Percentiles rank a stretch among this genome's conserved stretches.
Conservation (phyloP, 2,888 invertebrate species). For the Athripsodes cinereus region DNA sequence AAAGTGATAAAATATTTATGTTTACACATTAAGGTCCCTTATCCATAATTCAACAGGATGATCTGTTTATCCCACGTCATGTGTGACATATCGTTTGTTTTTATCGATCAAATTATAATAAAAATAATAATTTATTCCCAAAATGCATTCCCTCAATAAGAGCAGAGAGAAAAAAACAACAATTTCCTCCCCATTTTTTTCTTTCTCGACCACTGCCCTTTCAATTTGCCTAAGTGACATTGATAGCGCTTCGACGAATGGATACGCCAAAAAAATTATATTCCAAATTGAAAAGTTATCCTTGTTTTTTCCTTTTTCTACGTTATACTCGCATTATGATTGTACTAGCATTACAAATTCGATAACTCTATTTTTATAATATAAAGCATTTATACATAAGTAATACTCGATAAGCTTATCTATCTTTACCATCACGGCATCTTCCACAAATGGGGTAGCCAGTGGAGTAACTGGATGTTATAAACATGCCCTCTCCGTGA, state of each 20-base stretch:
- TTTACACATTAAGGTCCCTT: too few species aligned
- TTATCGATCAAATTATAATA: background rate
- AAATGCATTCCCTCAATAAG: background rate
- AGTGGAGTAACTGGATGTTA: too few species aligned
- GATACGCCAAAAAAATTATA: slow-evolving; percentile 32
- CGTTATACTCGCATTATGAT: too few species aligned
- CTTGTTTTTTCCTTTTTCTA: slow-evolving; percentile 7
- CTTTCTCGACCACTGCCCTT: slow-evolving; percentile 29
- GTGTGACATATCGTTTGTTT: background rate
- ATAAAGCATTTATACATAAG: too few species aligned
- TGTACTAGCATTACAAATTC: too few species aligned
- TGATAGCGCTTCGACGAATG: slow-evolving; percentile 49
- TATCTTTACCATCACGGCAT: too few species aligned
- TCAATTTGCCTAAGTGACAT: slow-evolving; percentile 53
- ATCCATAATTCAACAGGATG: background rate
- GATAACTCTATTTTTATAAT: too few species aligned
- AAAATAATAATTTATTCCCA: background rate
- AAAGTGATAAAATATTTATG: too few species aligned
- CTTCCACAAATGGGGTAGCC: too few species aligned
- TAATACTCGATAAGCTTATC: too few species aligned
- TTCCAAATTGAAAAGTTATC: slow-evolving; percentile 21
- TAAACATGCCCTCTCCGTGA: too few species aligned
- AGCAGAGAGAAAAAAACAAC: background rate
- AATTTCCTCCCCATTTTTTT: background rate
- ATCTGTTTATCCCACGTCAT: background rate